A percentile compares a stretch with the other conserved stretches of the same genome.
These are phyloP conservation scores for Nemurella pictetii DNA, from an alignment of 2,888 invertebrate genomes.

Conservation along the genomic window DNA sequence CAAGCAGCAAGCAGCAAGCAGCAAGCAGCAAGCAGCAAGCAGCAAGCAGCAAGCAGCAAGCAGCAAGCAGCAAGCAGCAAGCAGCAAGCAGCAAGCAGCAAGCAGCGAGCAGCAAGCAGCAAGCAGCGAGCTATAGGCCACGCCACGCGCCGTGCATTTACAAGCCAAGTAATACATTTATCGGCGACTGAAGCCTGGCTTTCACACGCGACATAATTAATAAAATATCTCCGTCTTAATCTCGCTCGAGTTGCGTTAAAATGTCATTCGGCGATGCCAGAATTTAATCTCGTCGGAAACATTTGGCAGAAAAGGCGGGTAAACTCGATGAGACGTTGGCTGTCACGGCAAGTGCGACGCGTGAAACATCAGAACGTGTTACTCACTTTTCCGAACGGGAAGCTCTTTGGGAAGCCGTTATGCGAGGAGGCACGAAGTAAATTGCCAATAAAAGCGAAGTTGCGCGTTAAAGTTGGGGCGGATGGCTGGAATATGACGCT, in stretches of 20 bases:
- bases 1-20: too few relatives aligned
- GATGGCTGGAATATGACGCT: not conserved
- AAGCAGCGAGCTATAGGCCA: too few relatives aligned
- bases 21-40: too few relatives aligned
- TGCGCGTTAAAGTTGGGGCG: not conserved
- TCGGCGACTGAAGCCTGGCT: not conserved
- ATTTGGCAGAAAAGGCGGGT: not conserved
- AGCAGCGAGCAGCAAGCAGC: too few relatives aligned
- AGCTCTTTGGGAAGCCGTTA: not conserved
- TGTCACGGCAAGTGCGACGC: not conserved
- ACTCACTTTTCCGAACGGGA: not conserved
- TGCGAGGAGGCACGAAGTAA: not conserved
- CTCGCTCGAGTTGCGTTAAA: not conserved
- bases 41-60: too few relatives aligned
- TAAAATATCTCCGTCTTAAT: not conserved
- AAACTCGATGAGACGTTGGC: not conserved
- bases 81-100: too few relatives aligned
- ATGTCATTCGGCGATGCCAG: not conserved
- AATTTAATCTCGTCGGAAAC: not conserved
- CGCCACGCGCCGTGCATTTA: too few relatives aligned
- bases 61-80: too few relatives aligned
- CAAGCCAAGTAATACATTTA: too few relatives aligned
- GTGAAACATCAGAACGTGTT: not conserved
- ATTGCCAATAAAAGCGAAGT: not conserved
- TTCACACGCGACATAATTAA: not conserved